Conservation (phyloP, 2,113 vertebrate genomes). For the Larimichthys polyactis region DNA sequence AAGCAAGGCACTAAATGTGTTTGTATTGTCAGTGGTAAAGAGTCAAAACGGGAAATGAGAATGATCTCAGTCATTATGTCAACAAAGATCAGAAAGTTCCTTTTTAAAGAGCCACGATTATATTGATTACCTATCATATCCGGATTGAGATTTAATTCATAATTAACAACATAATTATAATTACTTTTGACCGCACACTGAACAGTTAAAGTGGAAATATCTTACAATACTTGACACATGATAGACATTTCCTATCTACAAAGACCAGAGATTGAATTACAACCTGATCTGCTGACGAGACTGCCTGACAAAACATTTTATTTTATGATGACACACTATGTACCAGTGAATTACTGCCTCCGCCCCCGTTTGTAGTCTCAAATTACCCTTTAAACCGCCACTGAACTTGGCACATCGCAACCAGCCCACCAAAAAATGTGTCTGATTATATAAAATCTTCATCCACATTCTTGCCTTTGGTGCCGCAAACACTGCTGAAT, state of each 20-base stretch:
- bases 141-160: slow-evolving; percentile 1
- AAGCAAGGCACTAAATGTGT: slow-evolving; percentile 7
- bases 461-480: slow-evolving; percentile 26
- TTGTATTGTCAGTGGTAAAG: slow-evolving; percentile 1
- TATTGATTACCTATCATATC: neutral
- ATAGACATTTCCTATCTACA: slow-evolving; percentile 15
- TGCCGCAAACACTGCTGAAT: slow-evolving; percentile 37
- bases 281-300: slow-evolving; percentile 16
- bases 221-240: neutral
- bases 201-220: slow-evolving; percentile 3
- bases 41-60: slow-evolving; percentile 18
- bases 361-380: slow-evolving; percentile 37
- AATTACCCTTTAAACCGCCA: slow-evolving; percentile 56
- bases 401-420: slow-evolving; percentile 49
- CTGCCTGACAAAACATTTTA: slow-evolving; percentile 23
- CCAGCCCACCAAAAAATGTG: slow-evolving; percentile 48
- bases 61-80: slow-evolving; percentile 1
- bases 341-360: slow-evolving; percentile 36
- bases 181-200: neutral
- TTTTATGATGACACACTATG: slow-evolving; percentile 15
- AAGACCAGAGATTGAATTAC: slow-evolving; percentile 18
- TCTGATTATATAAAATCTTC: slow-evolving; percentile 39
- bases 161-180: neutral
- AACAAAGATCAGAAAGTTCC: slow-evolving; percentile 5
- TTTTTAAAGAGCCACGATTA: neutral